These are phyloP conservation scores for Octodonta nipae DNA, from an alignment of 2,888 invertebrate genomes.

Conservation along the genomic window DNA sequence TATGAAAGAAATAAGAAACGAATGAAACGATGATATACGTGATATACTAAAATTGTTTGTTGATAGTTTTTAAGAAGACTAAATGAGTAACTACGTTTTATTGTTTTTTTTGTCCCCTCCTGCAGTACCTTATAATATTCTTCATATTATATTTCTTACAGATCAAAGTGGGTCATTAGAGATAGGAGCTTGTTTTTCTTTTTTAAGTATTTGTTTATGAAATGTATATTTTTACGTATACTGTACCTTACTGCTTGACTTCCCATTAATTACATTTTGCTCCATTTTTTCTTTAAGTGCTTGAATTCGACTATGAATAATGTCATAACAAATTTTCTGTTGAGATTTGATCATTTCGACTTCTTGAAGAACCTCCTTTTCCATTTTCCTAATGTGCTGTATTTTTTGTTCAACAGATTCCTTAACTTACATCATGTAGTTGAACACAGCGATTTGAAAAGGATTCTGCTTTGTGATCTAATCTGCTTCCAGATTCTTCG, in stretches of 20 bases:
- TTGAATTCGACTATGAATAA: slow-evolving; percentile 37
- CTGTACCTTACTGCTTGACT: slow-evolving; percentile 20
- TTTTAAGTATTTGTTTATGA: not conserved
- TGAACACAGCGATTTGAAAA: slow-evolving; percentile 45
- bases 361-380: slow-evolving; percentile 36
- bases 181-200: no score
- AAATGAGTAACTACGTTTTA: no score
- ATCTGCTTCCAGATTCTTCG: slow-evolving; percentile 38
- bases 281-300: slow-evolving; percentile 37
- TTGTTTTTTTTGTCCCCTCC: no score
- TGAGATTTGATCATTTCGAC: slow-evolving; percentile 35
- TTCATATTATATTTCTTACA: no score
- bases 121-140: no score
- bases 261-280: slow-evolving; percentile 17
- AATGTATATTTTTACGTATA: not conserved
- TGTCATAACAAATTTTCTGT: slow-evolving; percentile 37
- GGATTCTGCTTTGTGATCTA: slow-evolving; percentile 44
- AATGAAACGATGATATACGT: no score
- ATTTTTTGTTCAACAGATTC: slow-evolving; percentile 42
- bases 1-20: no score
- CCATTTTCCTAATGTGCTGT: slow-evolving; percentile 34
- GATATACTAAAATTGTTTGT: no score
- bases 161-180: no score
- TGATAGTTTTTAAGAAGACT: no score
- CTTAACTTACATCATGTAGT: slow-evolving; percentile 40